A percentile compares a stretch with the other conserved stretches of the same genome.
These are phyloP conservation scores for Lutjanus campechanus DNA, from an alignment of 2,797 vertebrate species.

Conservation along the genomic window DNA sequence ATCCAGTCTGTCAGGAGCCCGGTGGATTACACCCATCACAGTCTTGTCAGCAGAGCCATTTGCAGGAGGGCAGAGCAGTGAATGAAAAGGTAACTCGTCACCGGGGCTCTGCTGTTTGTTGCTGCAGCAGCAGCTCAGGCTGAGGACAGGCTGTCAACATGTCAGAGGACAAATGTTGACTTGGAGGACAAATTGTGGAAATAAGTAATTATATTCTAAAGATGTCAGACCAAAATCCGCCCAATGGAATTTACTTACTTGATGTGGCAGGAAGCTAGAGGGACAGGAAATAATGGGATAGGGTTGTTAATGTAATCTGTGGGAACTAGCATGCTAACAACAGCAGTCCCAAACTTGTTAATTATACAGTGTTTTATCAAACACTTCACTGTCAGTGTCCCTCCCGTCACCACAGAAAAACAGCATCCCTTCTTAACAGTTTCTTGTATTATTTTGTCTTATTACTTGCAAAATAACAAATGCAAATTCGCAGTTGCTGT, in stretches of 20 bases:
- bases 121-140: not conserved
- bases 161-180: not conserved
- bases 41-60: constrained; percentile 55
- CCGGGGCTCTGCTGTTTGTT: constrained; percentile 18
- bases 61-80: constrained; percentile 25
- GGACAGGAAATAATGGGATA: no score
- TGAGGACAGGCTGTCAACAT: not conserved
- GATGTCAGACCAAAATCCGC: not conserved
- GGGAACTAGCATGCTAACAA: not conserved
- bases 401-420: not conserved
- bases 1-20: constrained; percentile 53
- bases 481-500: no score
- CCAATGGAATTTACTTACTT: not conserved
- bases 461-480: not conserved
- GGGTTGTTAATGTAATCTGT: not conserved
- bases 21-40: constrained; percentile 49
- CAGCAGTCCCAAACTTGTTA: not conserved
- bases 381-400: not conserved
- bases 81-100: constrained; percentile 27
- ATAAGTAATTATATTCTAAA: not conserved
- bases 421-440: not conserved
- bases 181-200: constrained; percentile 5
- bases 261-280: not conserved
- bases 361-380: not conserved
- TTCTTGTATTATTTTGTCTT: not conserved